Evolutionary conservation across 2,888 invertebrate genomes (phyloP), one percentile per base, ranked within the genome.

Genomic region (Drosophila birchii): DNA sequence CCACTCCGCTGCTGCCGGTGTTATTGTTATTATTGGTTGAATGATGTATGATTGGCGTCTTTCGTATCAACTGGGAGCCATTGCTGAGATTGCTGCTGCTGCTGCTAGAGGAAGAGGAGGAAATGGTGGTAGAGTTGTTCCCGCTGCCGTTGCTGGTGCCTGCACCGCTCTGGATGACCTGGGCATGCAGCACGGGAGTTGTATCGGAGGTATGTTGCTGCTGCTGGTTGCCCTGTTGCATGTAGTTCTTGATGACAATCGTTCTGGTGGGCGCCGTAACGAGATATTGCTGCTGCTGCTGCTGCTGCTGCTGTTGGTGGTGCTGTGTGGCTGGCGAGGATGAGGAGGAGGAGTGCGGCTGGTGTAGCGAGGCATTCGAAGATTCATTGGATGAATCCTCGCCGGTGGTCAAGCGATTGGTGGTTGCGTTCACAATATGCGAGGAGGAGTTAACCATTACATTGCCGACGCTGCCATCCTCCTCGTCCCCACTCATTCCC

Each of bases 181-280:
- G 88, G 67, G 86, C 80, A 64, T 88, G 85, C 76, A 83, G 71
- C 71, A 83, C 82, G 41, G 73, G 54, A 43, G 75, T 53, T 44
- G 74, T 61, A 74, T 77, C 74, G 39, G 77, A 74, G 36, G 61
- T 53, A 53, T 62, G 81, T 36, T 77, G 76, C 44, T 66, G 77
- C 49, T 73, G 75, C 62, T 88, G 88, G 38, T 29, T 45, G 32
- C 64, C 64, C 66, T 89, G 91, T 74, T 90, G 91, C 90, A 92
- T 85, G 64, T 91, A 92, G 72, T 92, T 92, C 74, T 92, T 92
- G 49, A 92, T 91, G 79, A 92, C 92, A 84, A 92, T 88, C 53
- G 87, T 88, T 73, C 91, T 89, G 39, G 91, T 86, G 44, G 89
- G 90, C 68, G 90, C 84, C 41, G 78, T 77, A 8, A 82, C 84